A percentile compares a stretch with the other conserved stretches of the same genome.
Evolutionary conservation across 2,888 invertebrate genomes (phyloP).

Genomic region (Campaea margaritaria): DNA sequence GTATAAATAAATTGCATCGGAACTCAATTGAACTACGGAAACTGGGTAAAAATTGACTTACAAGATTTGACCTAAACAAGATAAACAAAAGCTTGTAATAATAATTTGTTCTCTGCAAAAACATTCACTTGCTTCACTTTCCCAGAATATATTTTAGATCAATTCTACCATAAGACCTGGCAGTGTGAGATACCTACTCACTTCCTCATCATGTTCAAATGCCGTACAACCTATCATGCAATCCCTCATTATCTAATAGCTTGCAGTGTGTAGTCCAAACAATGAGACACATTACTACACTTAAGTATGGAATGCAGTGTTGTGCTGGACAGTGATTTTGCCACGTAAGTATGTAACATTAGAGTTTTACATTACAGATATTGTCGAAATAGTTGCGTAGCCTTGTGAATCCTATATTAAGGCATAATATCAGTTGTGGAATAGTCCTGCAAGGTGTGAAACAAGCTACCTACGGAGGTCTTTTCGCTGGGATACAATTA

Average conservation of each 20-base stretch:
- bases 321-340: neutral
- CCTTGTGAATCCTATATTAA: neutral
- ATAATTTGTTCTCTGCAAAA: too few species aligned
- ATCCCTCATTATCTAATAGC: conserved; percentile 7
- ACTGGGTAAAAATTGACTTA: too few species aligned
- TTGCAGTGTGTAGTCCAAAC: neutral
- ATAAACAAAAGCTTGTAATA: too few species aligned
- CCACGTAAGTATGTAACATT: neutral
- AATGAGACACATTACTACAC: conserved; percentile 2
- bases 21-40: neutral
- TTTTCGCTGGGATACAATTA: too few species aligned
- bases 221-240: conserved; percentile 4
- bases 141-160: neutral
- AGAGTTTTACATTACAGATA: too few species aligned
- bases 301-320: neutral
- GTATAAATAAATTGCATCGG: too few species aligned
- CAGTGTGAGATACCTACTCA: neutral
- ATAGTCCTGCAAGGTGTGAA: too few species aligned
- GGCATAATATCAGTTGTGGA: too few species aligned
- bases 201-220: conserved; percentile 3
- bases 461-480: neutral
- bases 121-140: too few species aligned
- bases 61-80: too few species aligned
- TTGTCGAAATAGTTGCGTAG: neutral
- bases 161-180: conserved; percentile 1